Base-by-base conservation (phyloP, 2,888 invertebrate genomes). In the Hirtodrosophila confusa region DNA sequence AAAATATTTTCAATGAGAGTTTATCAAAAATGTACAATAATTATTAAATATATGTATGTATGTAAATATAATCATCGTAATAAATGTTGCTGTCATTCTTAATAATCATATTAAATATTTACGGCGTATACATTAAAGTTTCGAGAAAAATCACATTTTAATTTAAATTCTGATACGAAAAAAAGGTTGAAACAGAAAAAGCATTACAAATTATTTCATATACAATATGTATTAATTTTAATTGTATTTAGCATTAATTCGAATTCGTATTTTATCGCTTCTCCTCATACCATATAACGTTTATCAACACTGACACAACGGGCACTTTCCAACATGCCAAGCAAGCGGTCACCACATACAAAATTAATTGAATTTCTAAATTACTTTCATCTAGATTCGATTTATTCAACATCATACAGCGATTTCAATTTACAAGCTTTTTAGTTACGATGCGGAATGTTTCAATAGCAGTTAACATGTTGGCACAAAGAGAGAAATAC, bases 61-160 rank as follows among this genome's bases (percentile, higher is more conserved):
- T 77, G 69, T 85, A 66, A 74, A 66, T 71, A 88, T 86, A 88
- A 88, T 88, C 70, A 86, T 86, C 66, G 53, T 78, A 76, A 83
- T 85, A 88, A 85, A 76, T 82, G 67, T 76, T 83, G 66, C 72
- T 68, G 79, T 70, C 70, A 35, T 54, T 63, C 77, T 76, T 78
- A 73, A 69, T 86, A 88, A 84, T 85, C 88, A 83, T 83, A 84
- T 82, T 86, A 78, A 88, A 86, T 89, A 85, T 86, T 85, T 85
- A 86, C 86, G 72, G 87, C 89, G 89, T 86, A 86, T 86, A 86
- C 89, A 78, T 89, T 88, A 75, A 87, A 88, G 88, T 88, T 86
- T 89, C 88, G 76, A 87, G 87, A 89, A 78, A 88, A 89, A 86
- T 86, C 89, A 89, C 86, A 86, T 89, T 89, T 85, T 75, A 85